Percentiles rank a stretch among this genome's conserved stretches.
These are phyloP conservation scores for Drosophila stalkeri DNA, from an alignment of 2,888 invertebrate species.

Conservation along the genomic window DNA sequence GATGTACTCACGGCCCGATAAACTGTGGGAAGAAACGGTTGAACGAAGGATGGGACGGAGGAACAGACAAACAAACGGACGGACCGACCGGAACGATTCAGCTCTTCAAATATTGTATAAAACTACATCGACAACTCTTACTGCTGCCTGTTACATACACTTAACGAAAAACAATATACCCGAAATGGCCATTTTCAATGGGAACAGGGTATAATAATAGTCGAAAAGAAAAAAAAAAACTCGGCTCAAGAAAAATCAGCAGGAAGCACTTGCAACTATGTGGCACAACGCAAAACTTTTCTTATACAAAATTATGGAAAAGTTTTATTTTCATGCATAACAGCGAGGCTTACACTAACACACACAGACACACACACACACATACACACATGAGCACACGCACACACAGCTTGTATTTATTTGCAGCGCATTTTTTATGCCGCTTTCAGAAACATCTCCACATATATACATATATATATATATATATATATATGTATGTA, in stretches of 20 bases:
- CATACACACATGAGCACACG: slow-evolving; percentile 1
- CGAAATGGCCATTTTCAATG: neutral
- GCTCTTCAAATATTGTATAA: neutral
- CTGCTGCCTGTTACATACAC: neutral
- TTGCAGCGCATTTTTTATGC: slow-evolving; percentile 54
- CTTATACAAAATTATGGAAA: slow-evolving; percentile 79
- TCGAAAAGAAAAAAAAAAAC: slow-evolving; percentile 16
- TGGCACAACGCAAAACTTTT: slow-evolving; percentile 77
- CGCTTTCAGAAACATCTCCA: slow-evolving; percentile 39
- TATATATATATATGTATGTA: neutral
- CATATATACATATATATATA: slow-evolving; percentile 7
- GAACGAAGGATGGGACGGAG: too few species aligned
- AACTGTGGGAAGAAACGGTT: too few species aligned
- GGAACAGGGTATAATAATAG: slow-evolving; percentile 9
- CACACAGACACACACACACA: slow-evolving; percentile 23
- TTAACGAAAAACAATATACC: neutral
- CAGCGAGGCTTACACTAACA: slow-evolving; percentile 45
- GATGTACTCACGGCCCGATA: too few species aligned
- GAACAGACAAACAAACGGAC: neutral
- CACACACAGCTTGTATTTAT: slow-evolving; percentile 53
- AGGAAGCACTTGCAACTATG: slow-evolving; percentile 78
- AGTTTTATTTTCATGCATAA: slow-evolving; percentile 79
- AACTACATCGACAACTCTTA: neutral
- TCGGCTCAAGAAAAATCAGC: slow-evolving; percentile 65
- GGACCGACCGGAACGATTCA: too few species aligned